Conservation (phyloP, 1,140 invertebrate genomes). For the Conus betulinus region DNA sequence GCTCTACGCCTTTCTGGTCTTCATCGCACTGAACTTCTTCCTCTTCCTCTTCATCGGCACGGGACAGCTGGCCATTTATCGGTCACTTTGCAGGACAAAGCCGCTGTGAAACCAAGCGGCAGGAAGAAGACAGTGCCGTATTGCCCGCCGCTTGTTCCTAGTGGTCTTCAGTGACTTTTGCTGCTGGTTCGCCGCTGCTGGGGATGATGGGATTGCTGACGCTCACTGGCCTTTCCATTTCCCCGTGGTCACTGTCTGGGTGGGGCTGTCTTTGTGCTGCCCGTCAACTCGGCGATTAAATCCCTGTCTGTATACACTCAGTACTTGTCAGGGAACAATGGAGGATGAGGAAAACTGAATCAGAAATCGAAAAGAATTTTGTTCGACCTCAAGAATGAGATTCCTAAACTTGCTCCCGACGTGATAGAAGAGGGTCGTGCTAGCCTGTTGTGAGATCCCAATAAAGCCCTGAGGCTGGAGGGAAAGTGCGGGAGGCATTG, state of each 20-base stretch:
- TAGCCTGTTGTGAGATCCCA: no score
- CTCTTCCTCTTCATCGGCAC: slow-evolving; percentile 44
- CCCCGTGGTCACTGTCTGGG: slow-evolving; percentile 49
- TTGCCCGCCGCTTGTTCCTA: slow-evolving; percentile 43
- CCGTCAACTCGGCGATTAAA: slow-evolving; percentile 57
- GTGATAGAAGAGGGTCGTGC: no score
- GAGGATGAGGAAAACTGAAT: neutral
- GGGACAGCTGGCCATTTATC: slow-evolving; percentile 45
- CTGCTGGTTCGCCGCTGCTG: slow-evolving; percentile 43
- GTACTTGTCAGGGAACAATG: neutral
- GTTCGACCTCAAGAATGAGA: no score
- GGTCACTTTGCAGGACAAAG: neutral
- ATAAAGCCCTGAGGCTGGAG: no score
- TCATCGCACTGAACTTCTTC: slow-evolving; percentile 48
- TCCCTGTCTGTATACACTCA: slow-evolving; percentile 23
- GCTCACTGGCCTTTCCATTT: slow-evolving; percentile 40
- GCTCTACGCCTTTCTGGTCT: slow-evolving; percentile 48
- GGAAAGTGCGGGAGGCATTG: no score
- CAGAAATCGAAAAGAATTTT: neutral
- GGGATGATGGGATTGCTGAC: slow-evolving; percentile 42
- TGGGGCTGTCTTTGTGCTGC: slow-evolving; percentile 56
- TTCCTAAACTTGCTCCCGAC: no score
- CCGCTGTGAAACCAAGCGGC: neutral
- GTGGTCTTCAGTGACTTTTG: slow-evolving; percentile 44
- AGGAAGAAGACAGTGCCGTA: slow-evolving; percentile 32